phyloP scores from a whole-genome alignment of 1,140 invertebrate species.

The Drosophila asahinai region DNA sequence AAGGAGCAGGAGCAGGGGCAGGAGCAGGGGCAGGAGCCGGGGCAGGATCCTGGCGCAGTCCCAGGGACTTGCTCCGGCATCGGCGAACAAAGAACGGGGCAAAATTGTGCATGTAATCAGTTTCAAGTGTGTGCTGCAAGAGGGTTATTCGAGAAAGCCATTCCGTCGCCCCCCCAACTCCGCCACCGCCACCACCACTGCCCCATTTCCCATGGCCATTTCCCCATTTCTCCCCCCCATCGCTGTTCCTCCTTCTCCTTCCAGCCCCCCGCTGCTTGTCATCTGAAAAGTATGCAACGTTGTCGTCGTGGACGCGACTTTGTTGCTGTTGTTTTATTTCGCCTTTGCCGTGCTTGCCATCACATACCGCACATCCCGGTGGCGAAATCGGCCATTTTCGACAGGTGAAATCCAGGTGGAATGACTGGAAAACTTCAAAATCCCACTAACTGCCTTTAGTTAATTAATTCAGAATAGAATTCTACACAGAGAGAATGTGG shows the following conservation, averaged over 20 bases:
- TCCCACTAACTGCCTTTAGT: conserved; percentile 4
- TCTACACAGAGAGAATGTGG: background rate
- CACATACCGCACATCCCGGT: conserved; percentile 25
- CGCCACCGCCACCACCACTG: background rate
- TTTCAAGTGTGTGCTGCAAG: conserved; percentile 68
- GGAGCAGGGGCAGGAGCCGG: background rate
- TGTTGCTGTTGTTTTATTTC: conserved; percentile 77
- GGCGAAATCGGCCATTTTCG: conserved; percentile 25
- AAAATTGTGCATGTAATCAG: conserved; percentile 83
- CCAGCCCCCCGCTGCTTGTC: conserved; percentile 46
- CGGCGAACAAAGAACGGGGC: conserved; percentile 74
- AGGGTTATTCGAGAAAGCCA: conserved; percentile 72
- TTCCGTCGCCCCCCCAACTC: conserved; percentile 48
- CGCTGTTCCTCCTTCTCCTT: background rate
- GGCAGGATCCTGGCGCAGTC: conserved; percentile 28
- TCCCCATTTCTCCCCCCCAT: conserved; percentile 1
- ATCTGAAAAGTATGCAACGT: conserved; percentile 80
- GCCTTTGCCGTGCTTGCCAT: conserved; percentile 62
- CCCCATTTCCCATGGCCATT: conserved; percentile 6
- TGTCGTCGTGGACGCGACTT: conserved; percentile 69
- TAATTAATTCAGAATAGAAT: conserved; percentile 2
- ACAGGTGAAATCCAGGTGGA: conserved; percentile 23
- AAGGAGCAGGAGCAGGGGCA: too few species aligned
- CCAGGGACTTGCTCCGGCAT: conserved; percentile 48
- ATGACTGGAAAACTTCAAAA: conserved; percentile 6